Evolutionary conservation across 2,888 invertebrate genomes (phyloP), one percentile per base, ranked within the genome.

Genomic region (Argynnis bischoffii): DNA sequence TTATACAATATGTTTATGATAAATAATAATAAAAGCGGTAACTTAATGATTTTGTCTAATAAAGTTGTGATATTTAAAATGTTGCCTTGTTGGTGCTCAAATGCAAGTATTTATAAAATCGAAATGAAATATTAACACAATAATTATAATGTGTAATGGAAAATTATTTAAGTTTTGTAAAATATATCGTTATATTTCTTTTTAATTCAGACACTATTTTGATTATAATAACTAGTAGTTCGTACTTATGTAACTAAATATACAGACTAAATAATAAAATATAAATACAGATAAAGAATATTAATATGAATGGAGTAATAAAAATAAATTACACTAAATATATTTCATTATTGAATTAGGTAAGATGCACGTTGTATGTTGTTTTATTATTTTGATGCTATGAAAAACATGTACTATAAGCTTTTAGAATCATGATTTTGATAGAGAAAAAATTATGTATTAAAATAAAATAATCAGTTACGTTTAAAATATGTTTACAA

Each of bases 21-120:
- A 35, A 31, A 31, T 8, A 26, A 26, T 3, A 26, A 26, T 26
- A 26, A 26, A 26, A 26, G n/a, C 47, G 26, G 21, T 48, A 48
- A 59, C n/a, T n/a, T 48, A 26, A 26, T n/a, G 11, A 47, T 47
- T 26, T n/a, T 57, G 21, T 59, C n/a, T 47, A 46, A 35, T 46
- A 51, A 51, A 51, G 1, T 35, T 53, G 61, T 61, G 51, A 61
- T 61, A 53, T 51, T 48, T 16, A 46, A 41, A 11, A 48, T 57
- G 46, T 18, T 61, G 51, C 61, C 61, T 61, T 61, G 31, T 5
- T 41, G 51, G 61, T 61, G 61, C 61, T 51, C 61, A 61, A 61
- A 61, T 51, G 31, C 41, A 61, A 61, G 35, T 31, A 50, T 50
- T 31, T 51, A 16, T 26, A 26, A 26, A 31, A 61, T 61, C 50